phyloP scores from a whole-genome alignment of 2,797 vertebrate species.

The Avahi laniger region DNA sequence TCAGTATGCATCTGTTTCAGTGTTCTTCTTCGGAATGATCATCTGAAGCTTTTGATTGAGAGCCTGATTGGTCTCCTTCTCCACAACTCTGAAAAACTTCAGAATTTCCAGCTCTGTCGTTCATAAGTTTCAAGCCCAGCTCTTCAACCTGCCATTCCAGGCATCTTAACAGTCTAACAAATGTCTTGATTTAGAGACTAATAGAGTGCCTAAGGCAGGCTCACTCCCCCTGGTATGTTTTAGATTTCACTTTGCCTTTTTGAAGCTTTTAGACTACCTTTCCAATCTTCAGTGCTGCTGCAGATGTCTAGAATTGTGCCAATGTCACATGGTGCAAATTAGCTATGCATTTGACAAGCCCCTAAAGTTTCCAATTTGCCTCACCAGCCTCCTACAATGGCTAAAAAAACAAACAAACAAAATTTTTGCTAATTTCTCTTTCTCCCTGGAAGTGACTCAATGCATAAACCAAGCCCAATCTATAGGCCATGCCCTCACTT shows the following conservation, averaged over 20 bases:
- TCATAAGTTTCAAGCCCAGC: not conserved
- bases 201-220: not conserved
- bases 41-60: not conserved
- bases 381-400: not conserved
- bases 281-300: not conserved
- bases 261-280: not conserved
- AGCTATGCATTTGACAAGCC: not conserved
- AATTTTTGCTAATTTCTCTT: not conserved
- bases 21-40: not conserved
- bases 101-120: constrained; percentile 33
- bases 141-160: not conserved
- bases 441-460: not conserved
- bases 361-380: not conserved
- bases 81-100: not conserved
- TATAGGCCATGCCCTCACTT: not conserved
- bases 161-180: not conserved
- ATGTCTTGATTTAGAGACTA: constrained; percentile 11
- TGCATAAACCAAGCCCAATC: not conserved
- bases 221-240: not conserved
- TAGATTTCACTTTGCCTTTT: constrained; percentile 29
- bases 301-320: constrained; percentile 5
- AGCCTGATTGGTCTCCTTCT: not conserved
- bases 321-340: not conserved
- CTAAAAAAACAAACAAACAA: not conserved
- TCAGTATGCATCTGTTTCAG: not conserved